phyloP scores from a whole-genome alignment of 2,113 vertebrate genomes.

The Antechinus flavipes region DNA sequence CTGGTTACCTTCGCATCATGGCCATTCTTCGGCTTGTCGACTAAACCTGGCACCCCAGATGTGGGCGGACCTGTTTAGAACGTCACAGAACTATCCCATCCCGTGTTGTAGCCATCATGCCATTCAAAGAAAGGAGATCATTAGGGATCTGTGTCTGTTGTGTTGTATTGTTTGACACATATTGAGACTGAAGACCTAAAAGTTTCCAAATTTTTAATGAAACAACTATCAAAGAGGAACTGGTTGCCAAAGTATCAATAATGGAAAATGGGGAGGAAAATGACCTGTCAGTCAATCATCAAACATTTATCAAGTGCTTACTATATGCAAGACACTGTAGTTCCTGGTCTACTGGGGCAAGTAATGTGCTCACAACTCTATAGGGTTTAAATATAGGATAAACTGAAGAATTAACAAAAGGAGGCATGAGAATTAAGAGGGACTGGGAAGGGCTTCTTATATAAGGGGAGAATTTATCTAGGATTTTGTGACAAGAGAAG shows the following conservation, averaged over 20 bases:
- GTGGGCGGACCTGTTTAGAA: not conserved
- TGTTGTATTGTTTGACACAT: not conserved
- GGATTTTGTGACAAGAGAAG: not conserved
- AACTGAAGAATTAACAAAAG: not conserved
- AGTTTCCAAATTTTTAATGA: not conserved
- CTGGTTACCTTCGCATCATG: not conserved
- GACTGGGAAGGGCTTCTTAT: not conserved
- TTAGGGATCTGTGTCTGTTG: not conserved
- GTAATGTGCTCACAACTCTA: not conserved
- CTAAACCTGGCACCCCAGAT: not conserved
- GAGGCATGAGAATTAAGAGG: not conserved
- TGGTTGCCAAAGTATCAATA: not conserved
- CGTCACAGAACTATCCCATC: not conserved
- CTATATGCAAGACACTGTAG: not conserved
- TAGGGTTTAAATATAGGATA: not conserved
- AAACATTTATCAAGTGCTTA: not conserved
- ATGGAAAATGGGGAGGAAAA: not conserved
- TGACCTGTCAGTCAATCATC: too few species aligned
- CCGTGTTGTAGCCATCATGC: not conserved
- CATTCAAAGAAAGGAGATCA: not conserved
- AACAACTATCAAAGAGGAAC: not conserved
- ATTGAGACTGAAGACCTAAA: not conserved
- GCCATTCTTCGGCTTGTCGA: not conserved
- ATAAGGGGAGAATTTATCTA: not conserved
- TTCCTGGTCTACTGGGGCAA: not conserved